Evolutionary conservation across 2,797 vertebrate species (phyloP), one percentile per base, ranked within the genome.

Genomic region (Propithecus perrieri): DNA sequence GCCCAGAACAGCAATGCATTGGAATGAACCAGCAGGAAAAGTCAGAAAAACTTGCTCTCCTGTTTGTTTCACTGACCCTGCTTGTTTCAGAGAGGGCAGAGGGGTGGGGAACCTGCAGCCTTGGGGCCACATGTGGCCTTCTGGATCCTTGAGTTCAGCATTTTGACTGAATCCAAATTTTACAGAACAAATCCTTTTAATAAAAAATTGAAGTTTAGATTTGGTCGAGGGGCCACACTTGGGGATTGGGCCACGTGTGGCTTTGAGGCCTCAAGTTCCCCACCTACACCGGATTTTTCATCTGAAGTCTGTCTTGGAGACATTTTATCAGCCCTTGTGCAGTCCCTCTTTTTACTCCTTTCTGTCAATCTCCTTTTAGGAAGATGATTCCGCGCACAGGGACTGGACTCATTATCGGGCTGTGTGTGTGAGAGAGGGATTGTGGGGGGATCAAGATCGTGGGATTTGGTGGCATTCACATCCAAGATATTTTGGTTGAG

Each of bases 351-450:
- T 57, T 20, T 59, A 18, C 13, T 4, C 59, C 13, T 53, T 5
- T 15, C 59, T 65, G 8, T 65, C 63, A 8, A 2, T 28, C 18
- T 30, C 5, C 43, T n/a, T 76, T 48, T 11, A 48, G 53, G 7
- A 85, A 57, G n/a, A 4, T 11, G 33, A 4, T 7, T 24, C 18
- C 18, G 5, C 1, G 11, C 11, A 46, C 20, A 0, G 24, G 5
- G 2, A 3, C n/a, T 0, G 1, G 0, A 10, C 38, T 43, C 38
- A 24, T 18, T 41, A 63, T 14, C 28, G 10, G 11, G n/a, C 12
- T 30, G 4, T 20, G 14, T 35, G 18, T n/a, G 38, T 46, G 4
- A 24, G 1, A 38, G 6, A 0, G 1, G 10, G 1, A 43, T 28
- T 55, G 15, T 2, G 11, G 46, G 12, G 11, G 4, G 2, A 4